A percentile compares a stretch with the other conserved stretches of the same genome.
Conservation (phyloP, 2,113 vertebrate genomes). For the Arvicanthis niloticus region DNA sequence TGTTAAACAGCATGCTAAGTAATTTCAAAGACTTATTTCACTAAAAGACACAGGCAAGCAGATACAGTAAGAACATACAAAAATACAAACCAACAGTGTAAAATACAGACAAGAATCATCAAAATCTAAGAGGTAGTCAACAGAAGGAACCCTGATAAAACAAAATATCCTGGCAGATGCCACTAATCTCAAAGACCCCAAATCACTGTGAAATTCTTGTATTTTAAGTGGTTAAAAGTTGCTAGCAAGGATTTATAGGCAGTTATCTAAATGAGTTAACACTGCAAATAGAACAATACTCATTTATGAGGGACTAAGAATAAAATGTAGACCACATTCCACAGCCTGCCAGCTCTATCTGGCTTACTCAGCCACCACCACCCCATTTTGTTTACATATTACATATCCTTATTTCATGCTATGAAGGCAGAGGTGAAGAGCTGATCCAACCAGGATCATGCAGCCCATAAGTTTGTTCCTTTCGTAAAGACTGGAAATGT, state of each 20-base stretch:
- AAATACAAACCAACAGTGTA: slow-evolving; percentile 63
- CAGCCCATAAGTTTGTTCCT: background rate
- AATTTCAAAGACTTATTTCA: slow-evolving; percentile 67
- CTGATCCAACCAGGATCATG: background rate
- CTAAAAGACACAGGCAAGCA: slow-evolving; percentile 64
- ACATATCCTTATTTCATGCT: background rate
- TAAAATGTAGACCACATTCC: slow-evolving; percentile 43
- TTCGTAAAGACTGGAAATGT: background rate
- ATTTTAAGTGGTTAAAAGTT: slow-evolving; percentile 40
- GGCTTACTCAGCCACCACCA: background rate
- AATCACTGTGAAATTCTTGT: slow-evolving; percentile 37
- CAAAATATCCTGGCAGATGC: background rate
- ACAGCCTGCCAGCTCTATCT: background rate
- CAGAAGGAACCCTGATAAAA: slow-evolving; percentile 79
- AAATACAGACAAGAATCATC: slow-evolving; percentile 70
- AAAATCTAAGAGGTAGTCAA: slow-evolving; percentile 85
- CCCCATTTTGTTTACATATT: background rate
- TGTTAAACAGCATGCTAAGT: slow-evolving; percentile 74
- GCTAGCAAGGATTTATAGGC: slow-evolving; percentile 49
- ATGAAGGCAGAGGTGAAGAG: background rate
- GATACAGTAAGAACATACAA: slow-evolving; percentile 67
- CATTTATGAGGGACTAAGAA: slow-evolving; percentile 46
- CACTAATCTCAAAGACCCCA: slow-evolving; percentile 38
- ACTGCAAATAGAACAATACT: slow-evolving; percentile 77
- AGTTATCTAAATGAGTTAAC: slow-evolving; percentile 62